These are phyloP conservation scores for Noctua fimbriata DNA, from an alignment of 2,888 invertebrate species.

Conservation along the genomic window DNA sequence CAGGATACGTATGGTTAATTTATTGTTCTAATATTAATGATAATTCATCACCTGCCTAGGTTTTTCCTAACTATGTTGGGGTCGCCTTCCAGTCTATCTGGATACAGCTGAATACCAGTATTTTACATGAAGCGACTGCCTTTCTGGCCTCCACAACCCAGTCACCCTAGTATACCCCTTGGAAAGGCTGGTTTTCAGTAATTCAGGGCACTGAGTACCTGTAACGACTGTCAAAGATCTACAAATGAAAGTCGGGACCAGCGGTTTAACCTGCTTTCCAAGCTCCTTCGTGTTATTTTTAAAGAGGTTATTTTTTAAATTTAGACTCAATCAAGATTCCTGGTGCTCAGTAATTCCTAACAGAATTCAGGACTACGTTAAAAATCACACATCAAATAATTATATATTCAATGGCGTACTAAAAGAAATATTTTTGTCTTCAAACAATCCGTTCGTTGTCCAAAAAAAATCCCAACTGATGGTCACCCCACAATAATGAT, in stretches of 20 bases:
- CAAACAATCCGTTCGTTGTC: not conserved
- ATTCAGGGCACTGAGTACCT: not conserved
- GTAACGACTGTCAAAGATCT: too few species aligned
- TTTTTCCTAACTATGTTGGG: not conserved
- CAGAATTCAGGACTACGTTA: not conserved
- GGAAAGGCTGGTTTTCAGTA: not conserved
- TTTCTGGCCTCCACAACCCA: not conserved
- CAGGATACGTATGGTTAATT: constrained; percentile 5
- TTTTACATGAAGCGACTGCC: not conserved
- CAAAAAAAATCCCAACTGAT: constrained; percentile 26
- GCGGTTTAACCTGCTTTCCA: too few species aligned
- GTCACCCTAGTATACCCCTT: not conserved
- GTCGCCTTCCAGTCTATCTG: not conserved
- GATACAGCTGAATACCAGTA: not conserved
- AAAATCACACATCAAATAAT: not conserved
- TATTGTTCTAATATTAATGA: constrained; percentile 18
- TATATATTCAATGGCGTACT: not conserved
- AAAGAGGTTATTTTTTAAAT: too few species aligned
- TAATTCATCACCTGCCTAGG: not conserved
- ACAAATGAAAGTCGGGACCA: too few species aligned
- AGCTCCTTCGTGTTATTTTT: too few species aligned
- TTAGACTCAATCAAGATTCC: too few species aligned
- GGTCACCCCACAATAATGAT: constrained; percentile 66
- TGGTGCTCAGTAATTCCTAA: too few species aligned
- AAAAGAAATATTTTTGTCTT: not conserved